Base-by-base conservation (phyloP, 2,888 invertebrate genomes). In the Mamestra brassicae region DNA sequence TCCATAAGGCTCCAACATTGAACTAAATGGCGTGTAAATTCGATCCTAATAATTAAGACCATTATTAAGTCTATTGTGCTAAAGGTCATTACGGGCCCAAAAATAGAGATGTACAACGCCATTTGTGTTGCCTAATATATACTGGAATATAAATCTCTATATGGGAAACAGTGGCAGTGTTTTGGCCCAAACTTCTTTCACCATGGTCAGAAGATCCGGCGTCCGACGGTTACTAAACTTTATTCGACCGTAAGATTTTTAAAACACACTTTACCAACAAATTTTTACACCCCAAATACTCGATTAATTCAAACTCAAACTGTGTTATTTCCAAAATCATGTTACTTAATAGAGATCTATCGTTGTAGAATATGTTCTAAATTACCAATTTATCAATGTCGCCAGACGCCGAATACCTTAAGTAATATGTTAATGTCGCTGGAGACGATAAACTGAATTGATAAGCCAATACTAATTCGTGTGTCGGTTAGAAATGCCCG, bases 371-470 rank as follows among this genome's bases (percentile, higher is more conserved):
- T 66, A 68, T 68, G 65, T 81, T 80, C 74, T 60, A 64, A 76
- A 83, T 77, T 63, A 75, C 36, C 68, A 74, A 86, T 84, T 75
- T 72, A 76, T 83, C 82, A 76, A 74, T 73, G 79, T 82, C 82
- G 13, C 45, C 34, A 50, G 78, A 62, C 74, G 54, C 57, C 71
- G 66, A 80, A 65, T 74, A 52, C 61, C 63, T 71, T 72, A 72
- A 67, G 72, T 83, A 82, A 83, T 83, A 74, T 76, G 60, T 79
- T 73, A 82, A 82, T 75, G 72, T 68, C 66, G 66, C 54, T 57
- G 45, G 38, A 57, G 45, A 71, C 67, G 78, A 78, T 82, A 74
- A 70, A 82, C 74, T 57, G 36, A 70, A 62, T 60, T 60, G 78
- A 78, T 81, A 81, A 78, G 57, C 36, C 47, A 36, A 61, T 68